Evolutionary conservation across 2,797 vertebrate genomes (phyloP), one percentile per base, ranked within the genome.

Genomic region (Steatocranus sp.): DNA sequence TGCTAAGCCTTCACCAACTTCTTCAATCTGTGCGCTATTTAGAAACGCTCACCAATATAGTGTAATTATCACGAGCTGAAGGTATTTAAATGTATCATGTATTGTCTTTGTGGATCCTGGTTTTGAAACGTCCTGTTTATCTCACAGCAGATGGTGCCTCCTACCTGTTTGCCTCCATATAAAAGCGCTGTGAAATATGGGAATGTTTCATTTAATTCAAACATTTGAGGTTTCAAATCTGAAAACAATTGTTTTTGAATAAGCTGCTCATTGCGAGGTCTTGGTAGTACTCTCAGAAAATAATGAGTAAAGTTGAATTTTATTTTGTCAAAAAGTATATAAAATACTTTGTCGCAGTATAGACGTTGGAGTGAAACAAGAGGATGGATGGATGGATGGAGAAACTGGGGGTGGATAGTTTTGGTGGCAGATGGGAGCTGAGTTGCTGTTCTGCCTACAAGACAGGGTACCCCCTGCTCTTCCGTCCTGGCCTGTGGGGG

Each of bases 371-470:
- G 54, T 81, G 74, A 83, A 78, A 87, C 84, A 80, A 83, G 82
- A 91, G 15, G 84, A 61, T 73, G 86, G 78, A 81, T 79, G 86
- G n/a, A n/a, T n/a, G n/a, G 83, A 56, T 81, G 74, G 73, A 70
- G 73, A 78, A 61, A 9, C 20, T 10, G 27, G 48, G 51, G 81
- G 78, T 76, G 91, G 88, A 76, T 75, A 86, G 83, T 91, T 93
- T 92, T 32, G 11, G 75, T 85, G 91, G 91, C 90, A 94, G 94
- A 95, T 94, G 94, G 95, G 91, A 93, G 90, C 90, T 93, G 93
- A 94, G 94, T 95, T 87, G 90, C 93, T 92, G 93, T 90, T 76
- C 87, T 91, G 91, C 91, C 86, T 23, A 86, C 80, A 87, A 89
- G 78, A 90, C 90, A 53, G 90, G 92, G 88, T 85, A 77, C 92